Percentiles rank a stretch among this genome's conserved stretches.
Evolutionary conservation across 2,888 invertebrate species (phyloP).

Genomic region (Adela reaumurella): DNA sequence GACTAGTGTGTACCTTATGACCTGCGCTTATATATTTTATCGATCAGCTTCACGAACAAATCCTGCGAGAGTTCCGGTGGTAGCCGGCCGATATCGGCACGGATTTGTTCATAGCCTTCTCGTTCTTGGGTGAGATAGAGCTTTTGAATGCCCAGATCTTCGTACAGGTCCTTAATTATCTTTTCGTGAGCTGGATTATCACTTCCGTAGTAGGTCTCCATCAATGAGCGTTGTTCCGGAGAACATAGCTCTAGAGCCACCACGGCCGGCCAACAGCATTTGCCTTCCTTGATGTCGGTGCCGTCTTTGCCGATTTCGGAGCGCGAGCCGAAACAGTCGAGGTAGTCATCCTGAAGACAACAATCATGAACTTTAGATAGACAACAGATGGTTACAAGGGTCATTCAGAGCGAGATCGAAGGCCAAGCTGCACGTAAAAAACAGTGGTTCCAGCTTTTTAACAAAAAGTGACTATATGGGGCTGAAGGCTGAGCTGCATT

Average conservation of each 20-base stretch:
- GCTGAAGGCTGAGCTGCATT: too few species aligned
- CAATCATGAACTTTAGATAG: too few species aligned
- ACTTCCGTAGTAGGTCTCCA: conserved; percentile 70
- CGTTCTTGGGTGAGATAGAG: conserved; percentile 71
- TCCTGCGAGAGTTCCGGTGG: conserved; percentile 69
- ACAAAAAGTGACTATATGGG: too few species aligned
- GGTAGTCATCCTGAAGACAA: conserved; percentile 69
- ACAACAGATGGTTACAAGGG: too few species aligned
- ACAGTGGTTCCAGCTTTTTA: too few species aligned
- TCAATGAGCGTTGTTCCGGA: conserved; percentile 59
- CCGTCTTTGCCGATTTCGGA: conserved; percentile 74
- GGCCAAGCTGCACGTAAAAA: too few species aligned
- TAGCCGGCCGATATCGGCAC: conserved; percentile 66
- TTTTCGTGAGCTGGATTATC: conserved; percentile 61
- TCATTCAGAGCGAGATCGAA: too few species aligned
- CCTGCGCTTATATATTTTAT: conserved; percentile 63
- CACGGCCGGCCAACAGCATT: conserved; percentile 89
- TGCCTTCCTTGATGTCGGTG: conserved; percentile 83
- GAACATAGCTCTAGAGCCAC: conserved; percentile 69
- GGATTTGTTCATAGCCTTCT: conserved; percentile 66
- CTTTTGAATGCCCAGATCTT: conserved; percentile 64
- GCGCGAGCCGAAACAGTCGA: conserved; percentile 82
- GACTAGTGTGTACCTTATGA: conserved; percentile 14
- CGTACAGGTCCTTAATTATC: conserved; percentile 29
- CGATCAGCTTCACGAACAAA: conserved; percentile 69